Conservation (phyloP, 1,140 invertebrate species). For the Drosophila obscura region DNA sequence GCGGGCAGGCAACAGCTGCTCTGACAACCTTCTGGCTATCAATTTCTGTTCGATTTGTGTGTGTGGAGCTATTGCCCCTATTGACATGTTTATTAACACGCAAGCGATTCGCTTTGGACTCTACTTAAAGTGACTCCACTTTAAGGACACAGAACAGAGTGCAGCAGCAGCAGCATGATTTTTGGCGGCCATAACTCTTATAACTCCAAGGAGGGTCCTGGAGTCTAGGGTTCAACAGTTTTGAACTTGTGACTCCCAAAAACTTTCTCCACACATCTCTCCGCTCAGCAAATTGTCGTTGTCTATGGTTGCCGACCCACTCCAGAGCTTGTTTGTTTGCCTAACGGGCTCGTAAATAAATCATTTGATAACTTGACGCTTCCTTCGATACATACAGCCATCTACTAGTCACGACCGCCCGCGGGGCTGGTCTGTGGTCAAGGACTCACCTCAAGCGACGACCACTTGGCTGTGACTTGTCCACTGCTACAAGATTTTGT, state of each 20-base stretch:
- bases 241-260: slow-evolving; percentile 60
- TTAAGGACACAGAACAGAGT: slow-evolving; percentile 12
- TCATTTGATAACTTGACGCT: slow-evolving; percentile 81
- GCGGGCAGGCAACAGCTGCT: slow-evolving; percentile 10
- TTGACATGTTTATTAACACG: slow-evolving; percentile 32
- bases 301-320: slow-evolving; percentile 20
- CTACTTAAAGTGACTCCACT: slow-evolving; percentile 18
- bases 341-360: slow-evolving; percentile 78
- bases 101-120: no score
- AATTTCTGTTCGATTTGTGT: slow-evolving; percentile 43
- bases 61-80: no score
- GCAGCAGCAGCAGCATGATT: slow-evolving; percentile 24
- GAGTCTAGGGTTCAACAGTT: slow-evolving; percentile 64
- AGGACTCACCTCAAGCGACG: slow-evolving; percentile 71
- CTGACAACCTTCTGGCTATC: slow-evolving; percentile 17
- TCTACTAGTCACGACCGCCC: slow-evolving; percentile 16
- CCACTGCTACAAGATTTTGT: slow-evolving; percentile 76
- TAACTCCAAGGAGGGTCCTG: no score
- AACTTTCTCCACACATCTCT: slow-evolving; percentile 31
- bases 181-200: slow-evolving; percentile 57
- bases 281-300: slow-evolving; percentile 67
- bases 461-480: slow-evolving; percentile 52
- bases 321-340: slow-evolving; percentile 71
- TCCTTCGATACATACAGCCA: slow-evolving; percentile 30
- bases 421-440: slow-evolving; percentile 51